Conservation (phyloP, 2,797 vertebrate genomes). For the Miichthys miiuy region DNA sequence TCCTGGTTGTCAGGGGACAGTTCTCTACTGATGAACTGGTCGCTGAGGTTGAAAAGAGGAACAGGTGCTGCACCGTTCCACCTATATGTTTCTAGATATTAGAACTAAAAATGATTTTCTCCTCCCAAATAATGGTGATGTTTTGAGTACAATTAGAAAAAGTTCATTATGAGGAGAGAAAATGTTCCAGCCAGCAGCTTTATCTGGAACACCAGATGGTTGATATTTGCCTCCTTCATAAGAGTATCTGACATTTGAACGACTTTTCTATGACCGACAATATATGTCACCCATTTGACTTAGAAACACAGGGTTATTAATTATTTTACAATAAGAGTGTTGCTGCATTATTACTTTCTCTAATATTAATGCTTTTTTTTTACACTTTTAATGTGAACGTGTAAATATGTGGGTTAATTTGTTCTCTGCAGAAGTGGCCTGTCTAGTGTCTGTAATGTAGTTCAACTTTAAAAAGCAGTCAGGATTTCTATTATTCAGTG, state of each 20-base stretch:
- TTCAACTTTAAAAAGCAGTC: neutral
- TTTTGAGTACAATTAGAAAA: conserved; percentile 7
- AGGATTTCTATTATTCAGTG: neutral
- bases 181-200: neutral
- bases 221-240: neutral
- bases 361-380: neutral
- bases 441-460: neutral
- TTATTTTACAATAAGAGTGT: neutral
- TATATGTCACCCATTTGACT: neutral
- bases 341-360: neutral
- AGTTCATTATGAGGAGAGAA: neutral
- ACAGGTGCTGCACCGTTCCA: conserved; percentile 87
- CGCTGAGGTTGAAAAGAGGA: conserved; percentile 98
- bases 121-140: too few species aligned
- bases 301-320: neutral
- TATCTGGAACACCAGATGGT: neutral
- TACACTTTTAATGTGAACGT: too few species aligned
- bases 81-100: neutral
- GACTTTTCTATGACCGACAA: neutral
- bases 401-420: neutral
- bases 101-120: neutral
- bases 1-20: conserved; percentile 97
- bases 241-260: neutral
- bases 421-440: neutral
- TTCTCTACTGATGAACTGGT: conserved; percentile 99